These are phyloP conservation scores for Zeugodacus cucurbitae DNA, from an alignment of 1,140 invertebrate genomes.

Conservation along the genomic window DNA sequence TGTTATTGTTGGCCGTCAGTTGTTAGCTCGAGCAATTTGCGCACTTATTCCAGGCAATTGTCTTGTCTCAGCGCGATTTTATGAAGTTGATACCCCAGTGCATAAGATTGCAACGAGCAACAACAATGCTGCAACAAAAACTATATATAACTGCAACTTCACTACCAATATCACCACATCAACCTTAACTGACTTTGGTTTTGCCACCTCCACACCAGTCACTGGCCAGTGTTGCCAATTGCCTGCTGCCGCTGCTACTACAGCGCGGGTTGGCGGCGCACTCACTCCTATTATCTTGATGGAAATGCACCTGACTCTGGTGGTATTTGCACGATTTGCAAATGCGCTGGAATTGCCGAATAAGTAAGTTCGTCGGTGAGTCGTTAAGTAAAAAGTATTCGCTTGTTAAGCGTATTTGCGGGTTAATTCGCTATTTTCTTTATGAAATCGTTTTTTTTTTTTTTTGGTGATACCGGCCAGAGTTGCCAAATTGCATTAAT, in stretches of 20 bases:
- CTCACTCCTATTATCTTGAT: conserved; percentile 58
- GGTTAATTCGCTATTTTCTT: neutral
- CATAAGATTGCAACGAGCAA: neutral
- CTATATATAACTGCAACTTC: neutral
- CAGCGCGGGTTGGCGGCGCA: neutral
- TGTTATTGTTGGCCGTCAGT: neutral
- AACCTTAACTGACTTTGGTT: neutral
- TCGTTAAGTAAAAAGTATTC: neutral
- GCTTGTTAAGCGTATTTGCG: conserved; percentile 21
- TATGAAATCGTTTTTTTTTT: neutral
- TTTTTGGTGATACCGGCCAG: neutral
- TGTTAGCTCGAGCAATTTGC: conserved; percentile 24
- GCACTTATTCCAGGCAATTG: conserved; percentile 27
- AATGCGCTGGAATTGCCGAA: neutral
- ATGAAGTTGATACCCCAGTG: neutral
- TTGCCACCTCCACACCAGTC: neutral
- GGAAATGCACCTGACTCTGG: conserved; percentile 66
- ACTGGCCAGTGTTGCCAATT: neutral
- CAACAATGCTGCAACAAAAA: neutral
- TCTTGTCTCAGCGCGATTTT: conserved; percentile 32
- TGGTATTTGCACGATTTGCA: conserved; percentile 50
- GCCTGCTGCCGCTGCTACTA: neutral
- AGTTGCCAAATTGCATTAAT: neutral
- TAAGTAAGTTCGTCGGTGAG: neutral
- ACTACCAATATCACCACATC: neutral